Base-by-base conservation (phyloP, 2,113 vertebrate species). In the Verasper variegatus region DNA sequence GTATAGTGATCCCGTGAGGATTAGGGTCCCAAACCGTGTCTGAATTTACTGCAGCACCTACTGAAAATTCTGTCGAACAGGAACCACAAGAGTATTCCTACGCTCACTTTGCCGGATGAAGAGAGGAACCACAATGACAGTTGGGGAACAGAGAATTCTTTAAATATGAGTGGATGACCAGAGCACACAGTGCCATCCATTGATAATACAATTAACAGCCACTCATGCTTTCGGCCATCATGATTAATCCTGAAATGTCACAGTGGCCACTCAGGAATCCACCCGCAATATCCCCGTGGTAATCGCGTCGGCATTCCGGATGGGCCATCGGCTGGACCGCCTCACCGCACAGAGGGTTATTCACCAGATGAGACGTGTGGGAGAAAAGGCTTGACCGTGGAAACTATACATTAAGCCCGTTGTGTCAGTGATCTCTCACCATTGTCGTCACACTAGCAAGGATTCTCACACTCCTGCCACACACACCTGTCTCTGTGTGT, bases 401-500 rank as follows among this genome's bases (percentile, higher is more conserved):
- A 76, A 84, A 73, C 74, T 74, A 68, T 85, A 86, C 77, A 71
- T 88, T 80, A 88, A 91, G 84, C 80, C 81, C 68, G 69, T 37
- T 76, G 83, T 84, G 78, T 90, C 81, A 85, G 83, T 13, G 15
- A 76, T 91, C 88, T 91, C 80, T 89, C 83, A 88, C 57, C 86
- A 81, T 80, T 75, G 78, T 83, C 56, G 55, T 80, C 83, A 60
- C 73, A 73, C 58, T 21, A 40, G 67, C 71, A 61, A 54, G 9
- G 74, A 70, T 91, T 90, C 88, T 86, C 90, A 92, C 87, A 80
- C 83, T 79, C 77, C 65, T 17, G 13, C 76, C 52, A 49, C 63
- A 71, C 72, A 78, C 90, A 92, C 89, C 89, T 92, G 89, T 91
- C 82, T 75, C 68, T 77, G 55, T 74, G 80, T 58, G 89, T 91